phyloP scores from a whole-genome alignment of 53 echinoderm and acorn worm genomes.

The Glandiceps talaboti region DNA sequence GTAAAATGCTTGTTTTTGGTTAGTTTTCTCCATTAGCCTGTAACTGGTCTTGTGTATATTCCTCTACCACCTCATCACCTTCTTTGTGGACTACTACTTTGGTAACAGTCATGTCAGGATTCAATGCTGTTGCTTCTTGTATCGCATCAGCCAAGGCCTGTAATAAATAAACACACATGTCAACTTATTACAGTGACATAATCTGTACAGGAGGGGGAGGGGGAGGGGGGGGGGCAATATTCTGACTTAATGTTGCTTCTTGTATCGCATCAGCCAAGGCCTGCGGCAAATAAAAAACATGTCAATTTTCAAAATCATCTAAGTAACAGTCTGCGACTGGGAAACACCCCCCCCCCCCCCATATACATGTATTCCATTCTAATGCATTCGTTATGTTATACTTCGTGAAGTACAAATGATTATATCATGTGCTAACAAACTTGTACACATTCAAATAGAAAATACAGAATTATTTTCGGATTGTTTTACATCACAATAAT shows the following conservation, averaged over 20 bases:
- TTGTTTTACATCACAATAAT: too few relatives aligned
- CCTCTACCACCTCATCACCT: constrained; percentile 77
- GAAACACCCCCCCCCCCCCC: neutral
- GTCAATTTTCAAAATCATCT: too few relatives aligned
- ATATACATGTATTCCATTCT: too few relatives aligned
- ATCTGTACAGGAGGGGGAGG: too few relatives aligned
- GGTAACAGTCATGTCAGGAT: constrained; percentile 91
- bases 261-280: constrained; percentile 79
- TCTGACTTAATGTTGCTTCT: constrained; percentile 85
- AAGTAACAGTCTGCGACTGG: neutral
- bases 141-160: constrained; percentile 84
- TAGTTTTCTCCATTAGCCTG: neutral
- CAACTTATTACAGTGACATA: too few relatives aligned
- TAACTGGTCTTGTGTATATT: constrained; percentile 6
- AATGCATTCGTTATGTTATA: too few relatives aligned
- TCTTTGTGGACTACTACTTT: constrained; percentile 98
- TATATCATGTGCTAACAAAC: too few relatives aligned
- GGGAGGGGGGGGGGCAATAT: too few relatives aligned
- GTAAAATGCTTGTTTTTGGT: neutral
- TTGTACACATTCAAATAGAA: too few relatives aligned
- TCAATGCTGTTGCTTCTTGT: constrained; percentile 71
- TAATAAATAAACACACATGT: constrained; percentile 1
- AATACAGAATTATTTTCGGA: too few relatives aligned
- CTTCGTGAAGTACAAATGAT: too few relatives aligned
- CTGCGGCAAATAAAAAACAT: constrained; percentile 19